Percentiles rank a stretch among this genome's conserved stretches.
Conservation (phyloP, 2,888 invertebrate species). For the Kuschelorhynchus macadamiae region DNA sequence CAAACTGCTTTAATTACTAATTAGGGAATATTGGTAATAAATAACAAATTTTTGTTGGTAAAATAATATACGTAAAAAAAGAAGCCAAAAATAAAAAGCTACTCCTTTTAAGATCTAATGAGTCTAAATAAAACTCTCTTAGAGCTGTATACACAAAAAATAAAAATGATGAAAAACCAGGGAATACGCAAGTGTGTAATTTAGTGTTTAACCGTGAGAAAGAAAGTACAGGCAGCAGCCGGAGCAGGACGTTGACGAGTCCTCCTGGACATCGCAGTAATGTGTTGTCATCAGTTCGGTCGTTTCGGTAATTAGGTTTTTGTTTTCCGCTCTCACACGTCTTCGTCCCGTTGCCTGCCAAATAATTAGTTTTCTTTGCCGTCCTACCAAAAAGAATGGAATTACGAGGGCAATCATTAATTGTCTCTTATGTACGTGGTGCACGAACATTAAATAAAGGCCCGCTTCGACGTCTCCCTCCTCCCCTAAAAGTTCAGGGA, state of each 20-base stretch:
- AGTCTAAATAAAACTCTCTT: too few relatives aligned
- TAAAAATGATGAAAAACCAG: constrained; percentile 32
- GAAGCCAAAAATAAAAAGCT: too few relatives aligned
- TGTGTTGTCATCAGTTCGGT: constrained; percentile 68
- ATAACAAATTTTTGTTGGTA: too few relatives aligned
- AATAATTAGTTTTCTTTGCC: constrained; percentile 55
- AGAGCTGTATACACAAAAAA: too few relatives aligned
- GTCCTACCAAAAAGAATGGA: constrained; percentile 45
- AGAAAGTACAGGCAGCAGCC: constrained; percentile 61
- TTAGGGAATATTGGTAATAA: too few relatives aligned
- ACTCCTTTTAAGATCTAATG: too few relatives aligned
- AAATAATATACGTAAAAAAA: too few relatives aligned
- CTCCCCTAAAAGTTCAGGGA: constrained; percentile 28
- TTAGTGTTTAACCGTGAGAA: constrained; percentile 61
- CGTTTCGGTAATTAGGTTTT: constrained; percentile 69
- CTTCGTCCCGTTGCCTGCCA: constrained; percentile 56
- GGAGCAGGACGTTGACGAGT: constrained; percentile 64
- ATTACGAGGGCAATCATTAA: constrained; percentile 51
- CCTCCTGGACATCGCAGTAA: constrained; percentile 67
- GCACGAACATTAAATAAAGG: constrained; percentile 46
- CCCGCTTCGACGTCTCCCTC: constrained; percentile 35
- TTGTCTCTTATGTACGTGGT: constrained; percentile 51
- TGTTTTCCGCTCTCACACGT: constrained; percentile 64
- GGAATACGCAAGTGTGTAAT: constrained; percentile 39
- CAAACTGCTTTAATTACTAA: too few relatives aligned